phyloP scores from a whole-genome alignment of 2,113 vertebrate genomes.

The Rhinopomastus cyanomelas region DNA sequence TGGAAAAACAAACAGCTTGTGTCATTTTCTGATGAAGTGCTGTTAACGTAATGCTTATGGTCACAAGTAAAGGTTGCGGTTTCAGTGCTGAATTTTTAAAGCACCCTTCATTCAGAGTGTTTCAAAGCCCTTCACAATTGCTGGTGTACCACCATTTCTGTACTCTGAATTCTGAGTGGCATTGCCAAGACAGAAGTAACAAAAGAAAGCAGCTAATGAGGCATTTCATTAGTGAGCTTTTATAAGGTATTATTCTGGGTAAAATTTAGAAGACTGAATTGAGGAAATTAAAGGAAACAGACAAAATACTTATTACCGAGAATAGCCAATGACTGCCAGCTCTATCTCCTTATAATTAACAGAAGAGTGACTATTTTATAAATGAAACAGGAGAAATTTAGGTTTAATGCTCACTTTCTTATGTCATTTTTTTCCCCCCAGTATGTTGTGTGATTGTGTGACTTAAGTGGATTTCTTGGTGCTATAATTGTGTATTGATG shows the following conservation, averaged over 20 bases:
- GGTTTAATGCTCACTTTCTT: not conserved
- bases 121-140: not conserved
- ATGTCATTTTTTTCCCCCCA: not conserved
- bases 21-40: not conserved
- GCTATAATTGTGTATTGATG: not conserved
- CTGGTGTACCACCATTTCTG: not conserved
- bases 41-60: not conserved
- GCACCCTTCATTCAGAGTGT: not conserved
- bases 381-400: constrained; percentile 1
- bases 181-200: constrained; percentile 21
- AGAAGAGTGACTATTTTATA: not conserved
- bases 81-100: constrained; percentile 37
- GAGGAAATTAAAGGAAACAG: constrained; percentile 30
- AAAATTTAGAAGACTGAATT: constrained; percentile 20
- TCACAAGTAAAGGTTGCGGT: not conserved
- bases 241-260: constrained; percentile 25
- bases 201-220: constrained; percentile 43
- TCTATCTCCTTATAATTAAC: not conserved
- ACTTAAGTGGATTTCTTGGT: not conserved
- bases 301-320: constrained; percentile 41
- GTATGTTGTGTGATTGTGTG: not conserved
- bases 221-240: constrained; percentile 30
- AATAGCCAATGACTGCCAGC: not conserved
- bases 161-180: not conserved
- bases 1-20: constrained; percentile 44